These are phyloP conservation scores for Leptoclinus maculatus DNA, from an alignment of 2,797 vertebrate genomes.

Conservation along the genomic window DNA sequence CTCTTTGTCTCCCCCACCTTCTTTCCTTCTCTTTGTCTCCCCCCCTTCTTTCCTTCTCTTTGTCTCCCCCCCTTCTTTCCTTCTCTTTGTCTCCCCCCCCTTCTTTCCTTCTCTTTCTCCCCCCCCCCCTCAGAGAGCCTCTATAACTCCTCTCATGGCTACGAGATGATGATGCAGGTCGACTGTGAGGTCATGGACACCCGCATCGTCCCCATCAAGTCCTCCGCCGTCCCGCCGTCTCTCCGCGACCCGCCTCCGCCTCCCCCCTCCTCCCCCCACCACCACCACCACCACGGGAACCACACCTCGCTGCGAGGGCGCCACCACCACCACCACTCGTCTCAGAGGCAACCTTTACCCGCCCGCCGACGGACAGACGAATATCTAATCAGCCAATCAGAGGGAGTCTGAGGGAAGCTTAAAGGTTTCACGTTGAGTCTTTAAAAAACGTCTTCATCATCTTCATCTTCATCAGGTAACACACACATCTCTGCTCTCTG, in stretches of 20 bases:
- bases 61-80: no score
- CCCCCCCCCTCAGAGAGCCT: constrained; percentile 84
- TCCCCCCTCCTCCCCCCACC: constrained; percentile 68
- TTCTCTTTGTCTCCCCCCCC: no score
- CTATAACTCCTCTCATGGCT: constrained; percentile 85
- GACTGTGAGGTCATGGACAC: constrained; percentile 97
- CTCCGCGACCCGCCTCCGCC: constrained; percentile 80
- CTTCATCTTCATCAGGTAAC: background rate
- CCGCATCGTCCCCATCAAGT: constrained; percentile 92
- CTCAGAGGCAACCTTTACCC: constrained; percentile 58
- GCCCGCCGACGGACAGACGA: constrained; percentile 53
- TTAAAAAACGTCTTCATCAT: background rate
- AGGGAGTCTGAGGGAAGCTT: constrained; percentile 64
- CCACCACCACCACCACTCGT: constrained; percentile 64
- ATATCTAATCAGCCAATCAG: constrained; percentile 79
- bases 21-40: no score
- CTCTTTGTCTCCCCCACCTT: no score
- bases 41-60: no score
- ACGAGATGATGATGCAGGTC: constrained; percentile 97
- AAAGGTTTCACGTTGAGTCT: background rate
- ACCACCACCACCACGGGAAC: constrained; percentile 80
- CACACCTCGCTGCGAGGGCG: constrained; percentile 78
- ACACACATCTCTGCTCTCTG: background rate
- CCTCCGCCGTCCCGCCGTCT: constrained; percentile 90
- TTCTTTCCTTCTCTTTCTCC: no score